Base-by-base conservation (phyloP, 2,888 invertebrate genomes). In the Pammene fasciana region DNA sequence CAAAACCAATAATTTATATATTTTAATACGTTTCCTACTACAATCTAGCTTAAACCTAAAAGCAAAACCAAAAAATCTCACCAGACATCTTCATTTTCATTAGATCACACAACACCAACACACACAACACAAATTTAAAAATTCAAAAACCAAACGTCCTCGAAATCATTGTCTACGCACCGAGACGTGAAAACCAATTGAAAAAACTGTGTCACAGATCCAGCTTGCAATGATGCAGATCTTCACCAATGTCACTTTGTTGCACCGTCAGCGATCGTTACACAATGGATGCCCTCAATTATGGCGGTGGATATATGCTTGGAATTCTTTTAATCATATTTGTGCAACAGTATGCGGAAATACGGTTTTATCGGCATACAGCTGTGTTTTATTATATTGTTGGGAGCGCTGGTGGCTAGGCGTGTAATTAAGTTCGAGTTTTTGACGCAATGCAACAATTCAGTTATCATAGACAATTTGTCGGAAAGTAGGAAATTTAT, bases 181-280 rank as follows among this genome's bases (percentile, higher is more conserved):
- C 60, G 60, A 60, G 65, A 60, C 46, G 65, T 59, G 65, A 46
- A 41, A 60, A 46, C 7, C 46, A 34, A 70, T 70, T 65, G 60
- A 61, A 45, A 65, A 71, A 71, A 61, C 43, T 61, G 61, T 60
- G 48, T 48, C 70, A 70, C 68, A 16, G 54, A 79, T 81, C 81
- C 82, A 80, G 80, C 78, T 80, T 82, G 76, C 75, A 79, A 50
- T 72, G n/a, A 0, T 36, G 54, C 36, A n/a, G n/a, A 34, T 54
- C 75, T 83, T 78, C 75, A 82, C 82, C 83, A 86, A 85, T 85
- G 86, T 82, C 85, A 81, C 62, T 38, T 34, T 3, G 75, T 78
- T 72, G 70, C 80, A 26, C 43, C 68, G 73, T 85, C 85, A 86
- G 85, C 80, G 70, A 50, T 59, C 66, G 72, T 72, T 72, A 67